These are phyloP conservation scores for Adineta ricciae DNA, from an alignment of 2,888 invertebrate genomes.

Conservation along the genomic window DNA sequence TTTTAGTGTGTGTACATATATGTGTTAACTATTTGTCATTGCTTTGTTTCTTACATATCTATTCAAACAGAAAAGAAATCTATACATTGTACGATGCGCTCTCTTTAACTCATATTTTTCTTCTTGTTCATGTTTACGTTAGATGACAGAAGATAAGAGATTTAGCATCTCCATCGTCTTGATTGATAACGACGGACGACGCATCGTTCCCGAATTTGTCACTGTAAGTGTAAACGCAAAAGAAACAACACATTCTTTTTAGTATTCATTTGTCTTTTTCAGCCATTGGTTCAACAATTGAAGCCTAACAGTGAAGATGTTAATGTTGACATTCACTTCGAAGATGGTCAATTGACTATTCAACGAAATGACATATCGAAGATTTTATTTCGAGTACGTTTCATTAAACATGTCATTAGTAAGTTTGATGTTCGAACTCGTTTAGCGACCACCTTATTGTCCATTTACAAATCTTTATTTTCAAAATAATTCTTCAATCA, in stretches of 20 bases:
- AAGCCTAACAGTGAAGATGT: not conserved
- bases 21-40: not conserved
- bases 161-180: not conserved
- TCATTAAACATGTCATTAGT: not conserved
- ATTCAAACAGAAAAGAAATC: not conserved
- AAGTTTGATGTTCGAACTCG: conserved; percentile 20
- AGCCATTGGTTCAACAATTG: not conserved
- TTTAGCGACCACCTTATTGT: conserved; percentile 44
- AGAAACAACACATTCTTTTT: not conserved
- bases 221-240: not conserved
- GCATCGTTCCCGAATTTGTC: not conserved
- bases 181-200: not conserved
- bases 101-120: not conserved
- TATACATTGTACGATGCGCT: not conserved
- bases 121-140: not conserved
- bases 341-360: not conserved
- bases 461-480: conserved; percentile 39
- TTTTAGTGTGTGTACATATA: not conserved
- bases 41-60: not conserved
- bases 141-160: not conserved
- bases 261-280: not conserved
- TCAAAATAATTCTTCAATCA: not conserved
- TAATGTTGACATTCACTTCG: not conserved
- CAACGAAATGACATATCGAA: not conserved
- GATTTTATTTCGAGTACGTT: not conserved